Conservation (phyloP, 1,140 invertebrate genomes). For the Cherax destructor region DNA sequence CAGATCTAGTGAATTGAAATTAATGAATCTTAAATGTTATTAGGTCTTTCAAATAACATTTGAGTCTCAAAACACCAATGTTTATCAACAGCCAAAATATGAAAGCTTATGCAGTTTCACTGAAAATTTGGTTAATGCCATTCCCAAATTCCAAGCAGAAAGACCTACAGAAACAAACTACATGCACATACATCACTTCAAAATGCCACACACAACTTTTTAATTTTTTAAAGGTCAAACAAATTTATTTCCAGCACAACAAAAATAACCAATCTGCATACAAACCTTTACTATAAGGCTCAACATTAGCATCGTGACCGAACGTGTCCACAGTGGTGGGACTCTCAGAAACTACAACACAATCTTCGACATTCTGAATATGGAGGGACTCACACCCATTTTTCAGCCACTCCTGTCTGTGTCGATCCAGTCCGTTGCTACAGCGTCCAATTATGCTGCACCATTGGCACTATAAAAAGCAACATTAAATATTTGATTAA, state of each 20-base stretch:
- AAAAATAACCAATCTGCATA: background rate
- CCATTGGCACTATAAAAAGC: conserved; percentile 86
- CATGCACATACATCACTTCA: no score
- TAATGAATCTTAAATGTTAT: no score
- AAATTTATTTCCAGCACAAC: background rate
- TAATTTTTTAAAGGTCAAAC: no score
- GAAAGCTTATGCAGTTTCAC: no score
- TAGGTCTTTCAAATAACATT: no score
- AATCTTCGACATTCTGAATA: conserved; percentile 75
- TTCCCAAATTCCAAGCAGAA: background rate
- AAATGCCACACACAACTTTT: no score
- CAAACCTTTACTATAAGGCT: conserved; percentile 40
- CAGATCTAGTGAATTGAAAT: no score
- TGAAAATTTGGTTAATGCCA: no score
- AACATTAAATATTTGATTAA: background rate
- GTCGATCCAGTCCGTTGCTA: conserved; percentile 91
- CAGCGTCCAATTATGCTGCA: conserved; percentile 87
- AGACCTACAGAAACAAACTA: background rate
- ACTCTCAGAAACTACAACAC: conserved; percentile 73
- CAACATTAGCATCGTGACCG: conserved; percentile 32
- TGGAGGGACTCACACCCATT: conserved; percentile 82
- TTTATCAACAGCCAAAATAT: no score
- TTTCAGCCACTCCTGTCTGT: conserved; percentile 91
- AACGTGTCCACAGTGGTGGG: conserved; percentile 18
- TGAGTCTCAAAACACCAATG: no score